A percentile compares a stretch with the other conserved stretches of the same genome.
Evolutionary conservation across 2,113 vertebrate species (phyloP).

Genomic region (Pachypanchax playfairii): DNA sequence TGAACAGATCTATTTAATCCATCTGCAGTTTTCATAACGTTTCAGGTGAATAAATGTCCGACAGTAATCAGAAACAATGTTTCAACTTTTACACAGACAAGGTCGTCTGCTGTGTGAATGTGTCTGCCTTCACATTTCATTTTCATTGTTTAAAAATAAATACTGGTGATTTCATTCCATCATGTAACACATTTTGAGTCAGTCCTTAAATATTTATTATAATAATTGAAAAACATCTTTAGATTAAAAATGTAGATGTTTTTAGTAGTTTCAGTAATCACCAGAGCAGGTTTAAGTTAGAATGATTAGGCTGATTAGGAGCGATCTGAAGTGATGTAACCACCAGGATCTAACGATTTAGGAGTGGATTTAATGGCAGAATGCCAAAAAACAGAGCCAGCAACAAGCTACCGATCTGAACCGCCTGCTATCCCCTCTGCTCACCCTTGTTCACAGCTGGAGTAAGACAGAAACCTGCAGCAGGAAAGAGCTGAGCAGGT

Average conservation of each 20-base stretch:
- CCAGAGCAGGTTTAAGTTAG: no score
- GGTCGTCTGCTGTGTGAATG: background rate
- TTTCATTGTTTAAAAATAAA: background rate
- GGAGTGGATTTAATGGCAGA: background rate
- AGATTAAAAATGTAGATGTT: no score
- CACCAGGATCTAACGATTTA: no score
- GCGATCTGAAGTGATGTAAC: no score
- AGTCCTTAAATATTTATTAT: background rate
- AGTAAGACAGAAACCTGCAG: constrained; percentile 19
- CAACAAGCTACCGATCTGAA: constrained; percentile 24
- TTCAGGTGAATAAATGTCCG: background rate
- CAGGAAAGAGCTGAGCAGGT: constrained; percentile 2
- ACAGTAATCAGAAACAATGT: background rate
- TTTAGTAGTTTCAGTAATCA: no score
- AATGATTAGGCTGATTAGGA: no score
- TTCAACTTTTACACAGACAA: background rate
- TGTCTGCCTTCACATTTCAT: background rate
- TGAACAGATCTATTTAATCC: background rate
- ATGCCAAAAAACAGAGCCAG: constrained; percentile 5
- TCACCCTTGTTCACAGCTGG: constrained; percentile 54
- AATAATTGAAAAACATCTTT: no score
- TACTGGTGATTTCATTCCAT: background rate
- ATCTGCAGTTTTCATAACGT: background rate
- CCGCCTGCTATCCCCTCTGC: constrained; percentile 20
- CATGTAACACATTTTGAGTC: background rate